phyloP scores from a whole-genome alignment of 2,797 vertebrate species.

The Poeciliopsis infans region DNA sequence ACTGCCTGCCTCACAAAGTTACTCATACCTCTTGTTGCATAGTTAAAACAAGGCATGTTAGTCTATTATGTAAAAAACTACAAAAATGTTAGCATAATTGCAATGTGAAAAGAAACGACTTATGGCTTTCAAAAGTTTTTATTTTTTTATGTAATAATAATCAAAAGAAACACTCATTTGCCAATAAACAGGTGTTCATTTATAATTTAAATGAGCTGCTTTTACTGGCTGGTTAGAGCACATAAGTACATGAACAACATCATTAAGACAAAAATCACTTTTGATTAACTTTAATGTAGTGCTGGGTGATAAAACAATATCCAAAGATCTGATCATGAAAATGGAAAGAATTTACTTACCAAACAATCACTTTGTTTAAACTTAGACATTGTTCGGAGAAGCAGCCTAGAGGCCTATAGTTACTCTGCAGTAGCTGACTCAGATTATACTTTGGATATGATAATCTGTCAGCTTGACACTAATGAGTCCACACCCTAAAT shows the following conservation, averaged over 20 bases:
- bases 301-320: neutral
- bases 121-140: neutral
- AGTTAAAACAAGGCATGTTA: neutral
- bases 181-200: neutral
- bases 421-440: neutral
- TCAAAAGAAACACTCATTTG: neutral
- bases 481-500: too few species aligned
- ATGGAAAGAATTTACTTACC: neutral
- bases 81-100: neutral
- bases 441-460: neutral
- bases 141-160: neutral
- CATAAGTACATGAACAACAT: neutral
- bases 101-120: neutral
- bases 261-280: neutral
- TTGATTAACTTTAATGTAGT: neutral
- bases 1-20: neutral
- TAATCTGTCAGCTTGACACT: too few species aligned
- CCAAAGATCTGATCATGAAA: neutral
- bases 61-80: neutral
- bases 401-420: neutral
- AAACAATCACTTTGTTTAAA: neutral
- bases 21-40: neutral
- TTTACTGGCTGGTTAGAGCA: neutral
- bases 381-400: neutral
- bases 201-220: neutral